Conservation (phyloP, 2,797 vertebrate species). For the Aulostomus chinensis region DNA sequence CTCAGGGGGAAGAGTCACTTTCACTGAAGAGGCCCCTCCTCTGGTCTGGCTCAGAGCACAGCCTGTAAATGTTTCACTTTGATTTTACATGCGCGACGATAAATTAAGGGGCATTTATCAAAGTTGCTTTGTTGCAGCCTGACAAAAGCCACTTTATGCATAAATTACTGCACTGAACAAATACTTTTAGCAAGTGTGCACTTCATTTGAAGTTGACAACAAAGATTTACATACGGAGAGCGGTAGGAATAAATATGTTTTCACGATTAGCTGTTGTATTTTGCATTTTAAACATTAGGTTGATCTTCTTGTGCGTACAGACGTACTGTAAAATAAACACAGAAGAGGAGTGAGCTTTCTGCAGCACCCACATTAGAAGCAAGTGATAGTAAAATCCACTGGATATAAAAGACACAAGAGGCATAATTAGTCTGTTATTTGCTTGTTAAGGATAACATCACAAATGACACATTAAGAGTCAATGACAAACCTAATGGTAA, state of each 20-base stretch:
- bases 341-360: not conserved
- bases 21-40: conserved; percentile 60
- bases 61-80: conserved; percentile 94
- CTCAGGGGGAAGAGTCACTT: conserved; percentile 33
- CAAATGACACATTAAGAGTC: no score
- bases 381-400: conserved; percentile 2
- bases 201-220: conserved; percentile 86
- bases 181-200: conserved; percentile 83
- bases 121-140: conserved; percentile 86
- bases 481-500: no score
- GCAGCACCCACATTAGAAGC: conserved; percentile 9
- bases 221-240: conserved; percentile 84
- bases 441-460: conserved; percentile 6
- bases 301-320: conserved; percentile 17
- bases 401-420: not conserved
- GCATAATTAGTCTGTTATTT: not conserved
- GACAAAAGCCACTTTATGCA: conserved; percentile 90
- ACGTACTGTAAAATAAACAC: conserved; percentile 7
- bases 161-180: conserved; percentile 90
- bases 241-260: conserved; percentile 47
- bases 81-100: conserved; percentile 95
- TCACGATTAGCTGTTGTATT: conserved; percentile 40
- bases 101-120: conserved; percentile 95
- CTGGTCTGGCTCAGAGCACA: conserved; percentile 90
- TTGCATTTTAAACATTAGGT: conserved; percentile 35